Conservation (phyloP, 1,140 invertebrate genomes). For the Acromyrmex charruanus region DNA sequence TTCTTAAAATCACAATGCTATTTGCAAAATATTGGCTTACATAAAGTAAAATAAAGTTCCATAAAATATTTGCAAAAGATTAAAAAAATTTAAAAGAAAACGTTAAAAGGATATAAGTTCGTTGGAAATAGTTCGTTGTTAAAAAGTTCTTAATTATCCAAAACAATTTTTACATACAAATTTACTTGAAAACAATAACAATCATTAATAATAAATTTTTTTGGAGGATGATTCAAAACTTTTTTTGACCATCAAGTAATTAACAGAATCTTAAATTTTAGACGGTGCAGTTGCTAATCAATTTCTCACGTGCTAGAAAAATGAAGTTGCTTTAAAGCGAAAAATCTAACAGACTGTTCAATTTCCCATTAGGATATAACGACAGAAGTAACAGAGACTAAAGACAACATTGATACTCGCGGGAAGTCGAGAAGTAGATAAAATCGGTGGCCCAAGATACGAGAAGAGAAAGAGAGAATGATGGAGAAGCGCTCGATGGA, state of each 20-base stretch:
- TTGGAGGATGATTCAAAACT: too few species aligned
- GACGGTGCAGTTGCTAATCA: not conserved
- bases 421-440: conserved; percentile 12
- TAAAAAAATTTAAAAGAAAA: not conserved
- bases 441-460: not conserved
- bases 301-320: not conserved
- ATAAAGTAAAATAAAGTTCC: too few species aligned
- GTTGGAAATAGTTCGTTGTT: not conserved
- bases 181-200: too few species aligned
- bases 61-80: not conserved
- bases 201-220: too few species aligned
- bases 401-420: conserved; percentile 12
- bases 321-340: not conserved
- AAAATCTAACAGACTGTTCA: not conserved
- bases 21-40: not conserved
- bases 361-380: not conserved
- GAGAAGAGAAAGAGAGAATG: not conserved
- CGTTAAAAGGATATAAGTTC: not conserved
- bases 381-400: not conserved
- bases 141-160: too few species aligned
- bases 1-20: not conserved
- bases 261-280: not conserved
- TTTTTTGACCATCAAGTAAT: not conserved
- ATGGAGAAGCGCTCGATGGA: not conserved
- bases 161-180: too few species aligned